These are phyloP conservation scores for Sebastolobus alascanus DNA, from an alignment of 2,797 vertebrate genomes.

Conservation along the genomic window DNA sequence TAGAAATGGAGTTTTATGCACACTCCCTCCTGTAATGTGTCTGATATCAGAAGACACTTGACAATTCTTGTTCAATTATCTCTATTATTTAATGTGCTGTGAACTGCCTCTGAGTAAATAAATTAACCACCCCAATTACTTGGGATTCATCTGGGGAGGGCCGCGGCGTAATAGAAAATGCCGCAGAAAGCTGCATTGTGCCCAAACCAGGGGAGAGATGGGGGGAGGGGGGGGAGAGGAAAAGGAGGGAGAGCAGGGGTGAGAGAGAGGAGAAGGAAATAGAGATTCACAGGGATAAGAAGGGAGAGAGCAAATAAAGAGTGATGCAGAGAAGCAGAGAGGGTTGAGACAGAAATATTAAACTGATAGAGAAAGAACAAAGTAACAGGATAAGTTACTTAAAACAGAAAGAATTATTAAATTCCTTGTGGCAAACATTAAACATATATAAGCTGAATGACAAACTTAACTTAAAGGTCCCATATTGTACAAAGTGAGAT, in stretches of 20 bases:
- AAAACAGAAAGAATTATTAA: not conserved
- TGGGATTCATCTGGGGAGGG: conserved; percentile 98
- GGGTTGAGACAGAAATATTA: not conserved
- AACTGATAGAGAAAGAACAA: not conserved
- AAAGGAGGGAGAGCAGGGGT: conserved; percentile 24
- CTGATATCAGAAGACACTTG: conserved; percentile 99
- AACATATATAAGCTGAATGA: conserved; percentile 1
- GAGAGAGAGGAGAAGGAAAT: conserved; percentile 43
- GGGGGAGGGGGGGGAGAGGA: not conserved
- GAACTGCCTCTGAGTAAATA: conserved; percentile 99
- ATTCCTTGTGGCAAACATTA: conserved; percentile 6
- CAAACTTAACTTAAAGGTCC: conserved; percentile 4
- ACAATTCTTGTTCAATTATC: conserved; percentile 99
- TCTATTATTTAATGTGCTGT: conserved; percentile 99
- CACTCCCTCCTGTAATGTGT: conserved; percentile 99
- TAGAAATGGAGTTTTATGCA: conserved; percentile 99
- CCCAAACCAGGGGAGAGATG: conserved; percentile 82
- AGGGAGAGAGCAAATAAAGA: conserved; percentile 28
- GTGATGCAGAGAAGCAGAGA: conserved; percentile 4
- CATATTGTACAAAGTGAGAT: too few species aligned
- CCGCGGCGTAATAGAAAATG: conserved; percentile 91
- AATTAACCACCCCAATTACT: conserved; percentile 99
- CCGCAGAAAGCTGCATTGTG: conserved; percentile 91
- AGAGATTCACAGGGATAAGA: conserved; percentile 66
- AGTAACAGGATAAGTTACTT: not conserved